Conservation (phyloP, 2,888 invertebrate genomes). For the Thera obeliscata region DNA sequence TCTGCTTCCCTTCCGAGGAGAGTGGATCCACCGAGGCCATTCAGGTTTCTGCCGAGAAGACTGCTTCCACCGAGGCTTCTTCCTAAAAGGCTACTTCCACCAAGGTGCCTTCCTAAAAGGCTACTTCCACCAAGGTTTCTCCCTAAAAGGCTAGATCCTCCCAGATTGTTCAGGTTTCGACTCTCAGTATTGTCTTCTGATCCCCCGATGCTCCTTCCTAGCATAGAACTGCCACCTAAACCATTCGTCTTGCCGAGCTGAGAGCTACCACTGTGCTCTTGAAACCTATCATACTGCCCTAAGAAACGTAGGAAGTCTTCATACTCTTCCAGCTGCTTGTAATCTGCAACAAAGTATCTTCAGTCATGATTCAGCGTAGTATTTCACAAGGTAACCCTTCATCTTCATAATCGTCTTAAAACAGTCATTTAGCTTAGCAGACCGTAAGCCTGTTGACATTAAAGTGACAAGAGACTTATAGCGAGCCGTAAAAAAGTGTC, state of each 20-base stretch:
- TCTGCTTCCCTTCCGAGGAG: conserved; percentile 55
- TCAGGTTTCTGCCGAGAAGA: conserved; percentile 54
- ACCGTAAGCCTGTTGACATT: too few relatives aligned
- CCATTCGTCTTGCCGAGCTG: conserved; percentile 50
- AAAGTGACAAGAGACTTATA: too few relatives aligned
- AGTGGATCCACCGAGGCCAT: conserved; percentile 53
- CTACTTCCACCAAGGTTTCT: conserved; percentile 52
- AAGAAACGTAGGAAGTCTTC: conserved; percentile 68
- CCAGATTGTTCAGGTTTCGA: conserved; percentile 47
- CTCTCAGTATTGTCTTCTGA: conserved; percentile 51
- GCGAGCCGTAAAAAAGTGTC: too few relatives aligned
- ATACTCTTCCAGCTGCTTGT: conserved; percentile 63
- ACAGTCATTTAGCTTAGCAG: too few relatives aligned
- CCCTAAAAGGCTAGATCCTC: conserved; percentile 49
- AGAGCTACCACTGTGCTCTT: conserved; percentile 49
- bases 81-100: conserved; percentile 49
- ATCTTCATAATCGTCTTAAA: too few relatives aligned
- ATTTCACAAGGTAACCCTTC: background rate
- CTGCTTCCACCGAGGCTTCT: conserved; percentile 48
- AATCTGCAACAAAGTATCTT: conserved; percentile 64
- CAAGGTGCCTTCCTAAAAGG: conserved; percentile 52
- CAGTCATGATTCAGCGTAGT: conserved; percentile 19
- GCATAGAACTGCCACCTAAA: conserved; percentile 49
- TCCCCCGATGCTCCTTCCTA: conserved; percentile 50
- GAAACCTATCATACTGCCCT: conserved; percentile 57